Base-by-base conservation (phyloP, 30 jellyfish, hydroid and myxozoan genomes). In the Rhopilema esculentum region DNA sequence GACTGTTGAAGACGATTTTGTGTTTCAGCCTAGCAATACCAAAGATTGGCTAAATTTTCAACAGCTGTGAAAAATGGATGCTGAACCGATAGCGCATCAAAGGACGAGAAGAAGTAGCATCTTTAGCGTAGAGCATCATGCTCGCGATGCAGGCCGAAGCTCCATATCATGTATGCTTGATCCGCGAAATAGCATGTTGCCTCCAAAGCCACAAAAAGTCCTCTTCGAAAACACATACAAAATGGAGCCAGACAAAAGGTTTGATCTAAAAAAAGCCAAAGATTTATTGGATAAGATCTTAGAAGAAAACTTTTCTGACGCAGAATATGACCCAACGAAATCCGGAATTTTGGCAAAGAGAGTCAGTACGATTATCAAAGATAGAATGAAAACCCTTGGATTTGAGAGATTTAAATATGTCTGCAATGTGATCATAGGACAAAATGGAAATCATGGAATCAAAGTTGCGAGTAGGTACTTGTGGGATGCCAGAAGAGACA, bases 401-500 rank as follows among this genome's bases (percentile, higher is more conserved):
- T 49, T 64, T 61, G 89, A 82, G 8, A 86, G 99, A 40, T 91
- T 91, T 88, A 95, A 95, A 66, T 63, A 17, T 71, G 98, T 95
- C 27, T 91, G 98, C 77, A 50, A 51, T 70, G 98, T 95, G 1
- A 86, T 97, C 20, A 81, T 81, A n/a, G 95, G 91, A 32, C 96
- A 95, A 72, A 83, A 82, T 26, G 79, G 8, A 15, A 91, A 93
- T 32, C 99, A 95, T 82, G 95, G 97, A 15, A 68, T 83, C 53
- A 87, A 84, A 66, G 81, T 78, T 16, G 96, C 97, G 30, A 95
- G 99, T 85, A 88, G 99, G 25, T 95, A 77, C 67, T 33, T 95
- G 69, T 95, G 99, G 99, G 99, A 95, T 75, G 99, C 85, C 2
- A 91, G 81, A 69, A 86, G 91, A 75, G 99, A 95, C 84, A 95